Base-by-base conservation (phyloP, 2,113 vertebrate species). In the Salvelinus namaycush region DNA sequence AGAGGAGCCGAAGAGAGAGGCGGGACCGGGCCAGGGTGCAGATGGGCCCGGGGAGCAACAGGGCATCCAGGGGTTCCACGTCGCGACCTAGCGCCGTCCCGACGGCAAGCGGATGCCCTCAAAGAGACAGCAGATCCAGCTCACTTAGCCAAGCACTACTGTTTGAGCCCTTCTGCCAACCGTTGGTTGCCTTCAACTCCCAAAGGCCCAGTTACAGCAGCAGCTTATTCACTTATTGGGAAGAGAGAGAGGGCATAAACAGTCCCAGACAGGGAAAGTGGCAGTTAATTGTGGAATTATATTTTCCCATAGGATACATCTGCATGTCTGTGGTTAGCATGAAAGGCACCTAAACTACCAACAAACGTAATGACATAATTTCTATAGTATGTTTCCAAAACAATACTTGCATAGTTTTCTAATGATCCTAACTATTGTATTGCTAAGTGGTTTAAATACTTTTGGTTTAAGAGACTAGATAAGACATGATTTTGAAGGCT, bases 71-170 rank as follows among this genome's bases (percentile, higher is more conserved):
- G 66, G 74, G 44, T 44, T 70, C 68, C 27, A 4, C 20, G n/a
- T 31, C 5, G 7, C 26, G 5, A 22, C 31, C 5, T 5, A 9
- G 9, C 7, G n/a, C 20, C 34, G 20, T 70, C 68, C 20, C n/a
- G 44, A 7, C 11, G n/a, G 68, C 34, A 70, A 34, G 34, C n/a
- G 16, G 16, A n/a, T 18, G 18, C 67, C 31, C 44, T 1, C n/a
- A 49, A 39, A 81, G 86, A 87, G 79, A 76, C 62, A 77, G 80
- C 34, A 81, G 79, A 68, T 44, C 86, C 83, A 83, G 72, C 54
- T 9, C 39, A 75, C 76, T 60, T 68, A 73, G 79, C 86, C 74
- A 78, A 85, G 82, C 75, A 85, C 86, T 90, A 88, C 87, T 78
- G 89, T 90, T 89, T 75, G 79, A 79, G 77, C 60, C 68, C 71